Conservation (phyloP, 2,888 invertebrate species). For the Seira musarum region DNA sequence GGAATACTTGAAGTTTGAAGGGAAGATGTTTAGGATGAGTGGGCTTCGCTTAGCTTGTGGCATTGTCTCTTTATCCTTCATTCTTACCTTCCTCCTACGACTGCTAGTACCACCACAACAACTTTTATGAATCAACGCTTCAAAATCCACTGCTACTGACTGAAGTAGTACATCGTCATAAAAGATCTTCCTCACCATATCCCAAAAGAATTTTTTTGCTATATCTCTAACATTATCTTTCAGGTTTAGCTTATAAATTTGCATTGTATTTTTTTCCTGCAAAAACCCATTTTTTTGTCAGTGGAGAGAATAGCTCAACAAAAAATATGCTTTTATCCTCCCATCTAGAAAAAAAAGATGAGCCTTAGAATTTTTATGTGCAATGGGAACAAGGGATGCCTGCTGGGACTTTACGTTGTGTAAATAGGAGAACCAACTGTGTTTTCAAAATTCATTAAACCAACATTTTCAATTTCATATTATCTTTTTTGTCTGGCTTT, state of each 20-base stretch:
- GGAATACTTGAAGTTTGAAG: too few relatives aligned
- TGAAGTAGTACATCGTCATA: not conserved
- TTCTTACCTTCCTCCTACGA: too few relatives aligned
- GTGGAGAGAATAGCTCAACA: too few relatives aligned
- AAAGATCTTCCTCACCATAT: not conserved
- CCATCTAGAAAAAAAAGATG: conserved; percentile 26
- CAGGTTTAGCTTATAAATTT: not conserved
- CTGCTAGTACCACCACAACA: too few relatives aligned
- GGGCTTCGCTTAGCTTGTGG: conserved; percentile 26
- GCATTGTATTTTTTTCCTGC: conserved; percentile 37
- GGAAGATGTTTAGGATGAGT: conserved; percentile 34
- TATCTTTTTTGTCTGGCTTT: not conserved
- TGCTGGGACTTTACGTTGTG: conserved; percentile 34
- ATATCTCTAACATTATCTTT: not conserved
- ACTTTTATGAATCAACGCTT: conserved; percentile 50
- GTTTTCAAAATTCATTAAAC: conserved; percentile 58
- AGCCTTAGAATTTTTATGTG: conserved; percentile 48
- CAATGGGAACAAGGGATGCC: conserved; percentile 46
- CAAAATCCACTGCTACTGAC: too few relatives aligned
- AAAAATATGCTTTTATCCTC: too few relatives aligned
- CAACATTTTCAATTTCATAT: conserved; percentile 54
- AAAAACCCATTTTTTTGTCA: not conserved
- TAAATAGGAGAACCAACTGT: conserved; percentile 31
- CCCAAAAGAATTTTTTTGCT: too few relatives aligned
- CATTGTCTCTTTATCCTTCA: conserved; percentile 19